Conservation (phyloP, 2,888 invertebrate species). For the Drosophila conformis region DNA sequence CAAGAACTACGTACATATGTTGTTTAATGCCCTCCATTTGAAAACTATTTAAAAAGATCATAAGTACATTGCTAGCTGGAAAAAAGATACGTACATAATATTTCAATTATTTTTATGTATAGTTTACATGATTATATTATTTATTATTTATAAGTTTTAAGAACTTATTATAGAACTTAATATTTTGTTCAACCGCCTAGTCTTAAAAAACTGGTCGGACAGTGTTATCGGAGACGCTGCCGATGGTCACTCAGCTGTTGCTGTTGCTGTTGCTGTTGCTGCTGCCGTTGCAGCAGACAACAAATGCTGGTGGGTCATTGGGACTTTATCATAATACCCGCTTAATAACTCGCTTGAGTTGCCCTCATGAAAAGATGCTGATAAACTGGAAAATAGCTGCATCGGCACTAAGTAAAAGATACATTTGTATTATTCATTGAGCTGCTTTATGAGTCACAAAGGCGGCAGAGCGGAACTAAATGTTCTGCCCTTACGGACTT, state of each 20-base stretch:
- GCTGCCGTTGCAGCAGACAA: conserved; percentile 32
- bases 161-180: no score
- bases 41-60: background rate
- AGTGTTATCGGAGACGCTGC: conserved; percentile 39
- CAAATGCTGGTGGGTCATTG: conserved; percentile 23
- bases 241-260: conserved; percentile 55
- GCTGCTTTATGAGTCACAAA: conserved; percentile 44
- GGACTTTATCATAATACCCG: conserved; percentile 61
- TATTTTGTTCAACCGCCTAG: background rate
- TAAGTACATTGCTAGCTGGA: no score
- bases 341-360: conserved; percentile 51
- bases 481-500: conserved; percentile 14
- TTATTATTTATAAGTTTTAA: no score
- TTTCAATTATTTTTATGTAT: background rate
- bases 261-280: conserved; percentile 12
- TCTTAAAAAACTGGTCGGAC: background rate
- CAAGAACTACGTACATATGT: background rate
- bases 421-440: conserved; percentile 35
- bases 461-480: conserved; percentile 37
- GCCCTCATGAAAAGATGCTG: conserved; percentile 62
- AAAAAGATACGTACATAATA: background rate
- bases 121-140: background rate
- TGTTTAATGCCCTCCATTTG: no score
- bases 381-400: conserved; percentile 49
- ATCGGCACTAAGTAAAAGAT: conserved; percentile 32